Evolutionary conservation across 1,140 invertebrate genomes (phyloP).

Genomic region (Diplogasteroides magnus): DNA sequence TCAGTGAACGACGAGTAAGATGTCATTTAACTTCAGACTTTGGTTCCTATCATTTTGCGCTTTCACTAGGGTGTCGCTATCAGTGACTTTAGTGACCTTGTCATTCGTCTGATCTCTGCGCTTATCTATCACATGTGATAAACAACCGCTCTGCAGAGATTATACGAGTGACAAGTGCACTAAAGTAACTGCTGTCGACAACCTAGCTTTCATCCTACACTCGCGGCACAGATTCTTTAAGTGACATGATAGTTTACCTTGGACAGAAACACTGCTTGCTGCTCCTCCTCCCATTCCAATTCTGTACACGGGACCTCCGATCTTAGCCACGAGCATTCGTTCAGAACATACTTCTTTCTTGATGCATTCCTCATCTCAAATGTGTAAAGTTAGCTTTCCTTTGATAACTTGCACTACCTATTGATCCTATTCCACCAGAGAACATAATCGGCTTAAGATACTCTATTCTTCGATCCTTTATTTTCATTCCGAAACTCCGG

Average conservation of each 20-base stretch:
- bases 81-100: too few species aligned
- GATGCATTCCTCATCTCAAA: conserved; percentile 27
- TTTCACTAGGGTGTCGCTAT: too few species aligned
- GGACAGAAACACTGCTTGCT: conserved; percentile 80
- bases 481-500: conserved; percentile 72
- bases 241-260: conserved; percentile 56
- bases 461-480: conserved; percentile 66
- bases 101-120: too few species aligned
- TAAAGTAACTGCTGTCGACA: too few species aligned
- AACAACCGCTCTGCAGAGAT: too few species aligned
- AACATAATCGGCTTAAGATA: conserved; percentile 99
- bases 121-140: too few species aligned
- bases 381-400: neutral
- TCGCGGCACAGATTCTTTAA: conserved; percentile 57
- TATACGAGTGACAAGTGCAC: too few species aligned
- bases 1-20: too few species aligned
- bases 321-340: conserved; percentile 71
- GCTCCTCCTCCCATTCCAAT: conserved; percentile 95
- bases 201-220: too few species aligned
- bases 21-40: too few species aligned
- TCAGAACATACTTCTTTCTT: conserved; percentile 27
- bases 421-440: conserved; percentile 83
- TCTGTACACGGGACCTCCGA: conserved; percentile 90
- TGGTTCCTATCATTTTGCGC: too few species aligned
- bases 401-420: conserved; percentile 66